These are phyloP conservation scores for Delichon dasypus DNA, from an alignment of 2,797 vertebrate species.

Conservation along the genomic window DNA sequence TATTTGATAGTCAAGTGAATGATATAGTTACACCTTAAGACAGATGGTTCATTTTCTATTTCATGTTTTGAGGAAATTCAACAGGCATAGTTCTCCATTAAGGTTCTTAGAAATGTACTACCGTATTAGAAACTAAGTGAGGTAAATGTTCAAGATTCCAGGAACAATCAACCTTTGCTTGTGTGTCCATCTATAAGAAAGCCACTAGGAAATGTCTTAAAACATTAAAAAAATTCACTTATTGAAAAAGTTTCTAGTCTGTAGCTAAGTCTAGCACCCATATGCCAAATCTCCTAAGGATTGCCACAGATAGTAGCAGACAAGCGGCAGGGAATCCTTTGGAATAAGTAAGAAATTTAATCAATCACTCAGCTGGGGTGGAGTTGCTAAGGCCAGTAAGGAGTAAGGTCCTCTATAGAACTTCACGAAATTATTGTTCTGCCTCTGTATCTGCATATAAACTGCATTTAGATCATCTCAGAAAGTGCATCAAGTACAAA, in stretches of 20 bases:
- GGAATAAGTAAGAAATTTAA: not conserved
- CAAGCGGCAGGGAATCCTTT: not conserved
- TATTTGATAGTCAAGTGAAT: not conserved
- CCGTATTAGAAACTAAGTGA: not conserved
- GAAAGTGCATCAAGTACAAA: not conserved
- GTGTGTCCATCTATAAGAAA: not conserved
- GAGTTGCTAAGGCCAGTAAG: not conserved
- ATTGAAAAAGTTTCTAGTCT: not conserved
- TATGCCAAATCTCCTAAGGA: not conserved
- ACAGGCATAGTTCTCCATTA: not conserved
- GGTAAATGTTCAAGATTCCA: not conserved
- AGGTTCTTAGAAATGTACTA: not conserved
- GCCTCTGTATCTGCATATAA: not conserved
- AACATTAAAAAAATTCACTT: not conserved
- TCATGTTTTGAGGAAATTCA: not conserved
- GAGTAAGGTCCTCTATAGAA: not conserved
- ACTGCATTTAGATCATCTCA: not conserved
- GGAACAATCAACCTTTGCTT: not conserved
- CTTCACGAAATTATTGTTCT: not conserved
- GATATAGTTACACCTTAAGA: not conserved
- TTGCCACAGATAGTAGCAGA: not conserved
- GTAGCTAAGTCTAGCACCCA: not conserved
- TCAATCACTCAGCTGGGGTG: not conserved
- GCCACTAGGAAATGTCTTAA: not conserved
- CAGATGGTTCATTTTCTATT: not conserved